A percentile compares a stretch with the other conserved stretches of the same genome.
Conservation (phyloP, 2,113 vertebrate genomes). For the Salminus brasiliensis region DNA sequence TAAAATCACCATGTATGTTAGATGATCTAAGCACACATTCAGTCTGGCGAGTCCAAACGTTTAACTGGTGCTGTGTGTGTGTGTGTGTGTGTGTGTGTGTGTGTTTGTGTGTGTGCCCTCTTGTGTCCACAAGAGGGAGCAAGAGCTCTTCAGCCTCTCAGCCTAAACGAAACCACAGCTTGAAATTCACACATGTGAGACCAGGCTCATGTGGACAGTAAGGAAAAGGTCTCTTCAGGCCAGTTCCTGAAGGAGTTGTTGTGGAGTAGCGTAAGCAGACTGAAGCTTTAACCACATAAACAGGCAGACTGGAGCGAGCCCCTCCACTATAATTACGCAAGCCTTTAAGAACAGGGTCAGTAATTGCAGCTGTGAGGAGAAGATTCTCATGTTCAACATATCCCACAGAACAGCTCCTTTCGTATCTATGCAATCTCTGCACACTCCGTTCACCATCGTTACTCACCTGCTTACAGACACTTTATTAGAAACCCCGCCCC, state of each 20-base stretch:
- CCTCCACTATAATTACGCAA: conserved; percentile 27
- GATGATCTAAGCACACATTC: background rate
- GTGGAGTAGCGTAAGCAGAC: background rate
- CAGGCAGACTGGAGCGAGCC: background rate
- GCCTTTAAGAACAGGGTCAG: background rate
- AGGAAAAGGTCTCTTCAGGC: background rate
- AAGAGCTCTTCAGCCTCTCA: conserved; percentile 6
- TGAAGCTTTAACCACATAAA: background rate
- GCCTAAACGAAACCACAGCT: background rate
- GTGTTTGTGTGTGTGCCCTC: background rate
- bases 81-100: background rate
- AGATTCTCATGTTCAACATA: conserved; percentile 12
- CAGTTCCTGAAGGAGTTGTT: background rate
- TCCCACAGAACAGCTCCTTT: background rate
- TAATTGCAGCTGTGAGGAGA: conserved; percentile 28
- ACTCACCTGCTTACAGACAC: too few relatives aligned
- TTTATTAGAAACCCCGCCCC: background rate
- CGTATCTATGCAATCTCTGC: background rate
- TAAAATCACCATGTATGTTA: too few relatives aligned
- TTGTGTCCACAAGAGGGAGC: conserved; percentile 28
- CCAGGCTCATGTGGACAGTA: background rate
- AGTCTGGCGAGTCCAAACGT: too few relatives aligned
- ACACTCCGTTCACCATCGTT: background rate
- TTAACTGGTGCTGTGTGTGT: background rate
- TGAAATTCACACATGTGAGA: background rate